phyloP scores from a whole-genome alignment of 2,113 vertebrate species.

The Chaetops frenatus region DNA sequence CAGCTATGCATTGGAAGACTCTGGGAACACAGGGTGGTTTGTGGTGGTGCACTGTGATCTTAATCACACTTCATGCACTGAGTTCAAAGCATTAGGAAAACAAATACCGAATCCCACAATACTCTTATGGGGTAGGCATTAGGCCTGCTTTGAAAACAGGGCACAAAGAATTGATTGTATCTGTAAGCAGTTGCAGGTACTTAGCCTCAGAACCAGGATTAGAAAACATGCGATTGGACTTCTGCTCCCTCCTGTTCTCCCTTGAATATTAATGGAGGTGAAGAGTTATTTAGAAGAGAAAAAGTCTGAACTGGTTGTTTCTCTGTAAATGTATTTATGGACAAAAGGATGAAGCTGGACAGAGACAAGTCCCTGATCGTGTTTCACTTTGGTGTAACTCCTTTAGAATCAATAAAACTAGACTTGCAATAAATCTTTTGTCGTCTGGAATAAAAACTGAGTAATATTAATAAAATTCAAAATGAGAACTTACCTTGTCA shows the following conservation, averaged over 20 bases:
- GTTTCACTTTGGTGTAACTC: background rate
- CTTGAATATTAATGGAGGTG: background rate
- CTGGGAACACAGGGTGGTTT: background rate
- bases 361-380: background rate
- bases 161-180: conserved; percentile 25
- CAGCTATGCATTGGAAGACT: background rate
- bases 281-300: background rate
- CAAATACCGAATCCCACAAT: background rate
- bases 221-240: background rate
- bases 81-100: conserved; percentile 15
- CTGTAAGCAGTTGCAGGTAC: background rate
- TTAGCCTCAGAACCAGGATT: background rate
- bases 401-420: background rate
- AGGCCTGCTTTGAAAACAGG: background rate
- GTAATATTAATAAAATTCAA: background rate
- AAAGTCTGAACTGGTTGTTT: background rate
- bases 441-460: background rate
- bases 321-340: background rate
- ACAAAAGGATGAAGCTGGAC: background rate
- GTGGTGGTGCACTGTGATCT: background rate
- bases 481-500: background rate
- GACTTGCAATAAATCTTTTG: background rate
- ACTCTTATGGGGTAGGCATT: background rate
- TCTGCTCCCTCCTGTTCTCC: background rate
- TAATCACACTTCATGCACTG: background rate